Percentiles rank a stretch among this genome's conserved stretches.
phyloP scores from a whole-genome alignment of 2,113 vertebrate species.

The Callithrix jacchus region DNA sequence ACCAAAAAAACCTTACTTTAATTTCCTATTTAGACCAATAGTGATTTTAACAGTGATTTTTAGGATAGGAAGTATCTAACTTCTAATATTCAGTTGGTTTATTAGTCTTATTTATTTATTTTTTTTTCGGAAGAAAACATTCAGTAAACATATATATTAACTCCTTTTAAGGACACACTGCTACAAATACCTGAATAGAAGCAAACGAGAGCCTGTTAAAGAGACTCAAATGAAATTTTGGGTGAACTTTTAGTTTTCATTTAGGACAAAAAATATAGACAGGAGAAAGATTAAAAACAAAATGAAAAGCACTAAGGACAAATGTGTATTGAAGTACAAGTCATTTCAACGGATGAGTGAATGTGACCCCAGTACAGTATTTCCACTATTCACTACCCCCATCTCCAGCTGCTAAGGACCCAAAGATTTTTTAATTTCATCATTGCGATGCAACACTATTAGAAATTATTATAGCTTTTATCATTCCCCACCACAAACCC shows the following conservation, averaged over 20 bases:
- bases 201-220: not conserved
- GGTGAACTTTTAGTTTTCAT: slow-evolving; percentile 12
- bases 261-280: not conserved
- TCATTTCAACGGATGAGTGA: not conserved
- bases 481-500: not conserved
- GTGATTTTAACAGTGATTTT: not conserved
- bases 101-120: not conserved
- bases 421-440: not conserved
- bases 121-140: not conserved
- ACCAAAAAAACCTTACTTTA: not conserved
- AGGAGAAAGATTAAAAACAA: not conserved
- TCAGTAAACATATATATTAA: not conserved
- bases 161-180: not conserved
- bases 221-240: not conserved
- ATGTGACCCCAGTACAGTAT: not conserved
- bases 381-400: not conserved
- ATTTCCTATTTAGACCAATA: not conserved
- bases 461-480: not conserved
- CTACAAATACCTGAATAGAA: not conserved
- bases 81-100: not conserved
- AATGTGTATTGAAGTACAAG: not conserved
- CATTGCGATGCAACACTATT: not conserved
- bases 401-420: not conserved
- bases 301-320: not conserved
- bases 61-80: not conserved